phyloP scores from a whole-genome alignment of 2,113 vertebrate species.

The Channa argus region DNA sequence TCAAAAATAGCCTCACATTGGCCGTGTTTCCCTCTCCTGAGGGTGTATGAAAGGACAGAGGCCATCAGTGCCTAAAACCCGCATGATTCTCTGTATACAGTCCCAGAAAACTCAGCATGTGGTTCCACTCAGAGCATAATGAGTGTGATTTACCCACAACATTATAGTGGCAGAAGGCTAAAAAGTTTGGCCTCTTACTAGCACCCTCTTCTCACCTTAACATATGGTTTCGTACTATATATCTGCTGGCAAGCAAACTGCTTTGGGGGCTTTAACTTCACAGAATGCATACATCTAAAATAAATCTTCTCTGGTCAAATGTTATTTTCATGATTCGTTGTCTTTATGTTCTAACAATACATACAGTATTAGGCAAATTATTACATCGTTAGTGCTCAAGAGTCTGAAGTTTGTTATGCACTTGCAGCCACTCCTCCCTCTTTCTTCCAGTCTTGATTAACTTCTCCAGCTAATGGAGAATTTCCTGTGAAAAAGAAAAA shows the following conservation, averaged over 20 bases:
- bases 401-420: constrained; percentile 57
- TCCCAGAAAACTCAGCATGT: constrained; percentile 67
- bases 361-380: neutral
- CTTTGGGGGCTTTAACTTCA: constrained; percentile 39
- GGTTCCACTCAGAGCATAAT: constrained; percentile 79
- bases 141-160: constrained; percentile 70
- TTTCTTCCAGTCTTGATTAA: constrained; percentile 71
- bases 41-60: constrained; percentile 25
- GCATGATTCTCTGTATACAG: constrained; percentile 34
- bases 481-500: constrained; percentile 77
- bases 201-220: constrained; percentile 49
- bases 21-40: constrained; percentile 28
- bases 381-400: constrained; percentile 21
- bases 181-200: constrained; percentile 23
- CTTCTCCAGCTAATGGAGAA: constrained; percentile 75
- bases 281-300: constrained; percentile 40
- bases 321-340: constrained; percentile 6
- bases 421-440: constrained; percentile 58
- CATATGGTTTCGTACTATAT: constrained; percentile 45
- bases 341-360: neutral
- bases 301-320: constrained; percentile 33
- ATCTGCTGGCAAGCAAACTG: constrained; percentile 43
- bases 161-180: constrained; percentile 59
- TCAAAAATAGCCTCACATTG: constrained; percentile 30
- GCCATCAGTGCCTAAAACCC: constrained; percentile 17